Conservation (phyloP, 2,113 vertebrate species). For the Sisor rabdophorus region DNA sequence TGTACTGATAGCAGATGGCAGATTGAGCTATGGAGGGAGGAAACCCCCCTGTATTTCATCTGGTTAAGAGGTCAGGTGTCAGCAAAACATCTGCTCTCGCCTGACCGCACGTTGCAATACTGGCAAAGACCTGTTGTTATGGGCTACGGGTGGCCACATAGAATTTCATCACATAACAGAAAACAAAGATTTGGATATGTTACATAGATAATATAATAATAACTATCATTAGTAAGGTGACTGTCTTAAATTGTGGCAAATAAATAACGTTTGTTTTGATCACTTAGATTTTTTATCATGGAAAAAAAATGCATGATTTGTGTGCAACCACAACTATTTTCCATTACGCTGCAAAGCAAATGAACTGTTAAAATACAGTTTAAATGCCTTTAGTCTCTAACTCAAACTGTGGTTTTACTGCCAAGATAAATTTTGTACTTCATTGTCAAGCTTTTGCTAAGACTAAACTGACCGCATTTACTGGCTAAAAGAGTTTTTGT, state of each 20-base stretch:
- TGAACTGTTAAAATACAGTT: background rate
- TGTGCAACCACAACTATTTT: slow-evolving; percentile 53
- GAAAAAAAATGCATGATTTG: slow-evolving; percentile 13
- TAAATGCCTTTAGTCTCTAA: slow-evolving; percentile 49
- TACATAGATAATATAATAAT: slow-evolving; percentile 61
- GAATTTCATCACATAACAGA: slow-evolving; percentile 41
- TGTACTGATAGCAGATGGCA: slow-evolving; percentile 82
- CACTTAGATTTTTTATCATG: slow-evolving; percentile 52
- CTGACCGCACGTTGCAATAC: slow-evolving; percentile 71
- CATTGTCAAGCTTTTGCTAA: slow-evolving; percentile 60
- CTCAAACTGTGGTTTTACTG: slow-evolving; percentile 1
- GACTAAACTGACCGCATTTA: slow-evolving; percentile 66
- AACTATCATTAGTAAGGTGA: slow-evolving; percentile 60
- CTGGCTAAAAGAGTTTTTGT: slow-evolving; percentile 26
- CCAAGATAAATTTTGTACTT: slow-evolving; percentile 50
- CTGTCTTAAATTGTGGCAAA: slow-evolving; percentile 51
- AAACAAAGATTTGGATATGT: slow-evolving; percentile 41
- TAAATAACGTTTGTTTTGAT: slow-evolving; percentile 64
- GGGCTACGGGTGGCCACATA: slow-evolving; percentile 54
- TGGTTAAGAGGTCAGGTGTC: slow-evolving; percentile 85
- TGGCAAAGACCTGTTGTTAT: slow-evolving; percentile 71
- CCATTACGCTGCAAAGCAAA: slow-evolving; percentile 52
- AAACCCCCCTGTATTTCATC: slow-evolving; percentile 73
- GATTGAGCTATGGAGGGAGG: slow-evolving; percentile 73
- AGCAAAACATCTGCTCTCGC: slow-evolving; percentile 84